Conservation (phyloP, 2,888 invertebrate species). For the Drosophila multiciliata region DNA sequence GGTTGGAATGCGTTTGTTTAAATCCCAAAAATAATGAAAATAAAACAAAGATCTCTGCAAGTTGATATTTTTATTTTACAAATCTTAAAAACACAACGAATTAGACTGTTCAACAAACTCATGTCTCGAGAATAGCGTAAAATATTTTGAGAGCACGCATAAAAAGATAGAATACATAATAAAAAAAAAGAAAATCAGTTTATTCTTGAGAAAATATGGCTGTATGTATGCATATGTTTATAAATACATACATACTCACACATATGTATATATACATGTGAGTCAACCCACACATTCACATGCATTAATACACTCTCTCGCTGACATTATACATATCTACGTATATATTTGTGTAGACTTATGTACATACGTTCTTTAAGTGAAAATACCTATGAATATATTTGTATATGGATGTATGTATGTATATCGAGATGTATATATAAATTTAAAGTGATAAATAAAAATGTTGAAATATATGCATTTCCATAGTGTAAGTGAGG, state of each 20-base stretch:
- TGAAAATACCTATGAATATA: neutral
- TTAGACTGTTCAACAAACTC: conserved; percentile 49
- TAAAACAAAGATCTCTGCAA: neutral
- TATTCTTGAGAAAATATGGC: conserved; percentile 54
- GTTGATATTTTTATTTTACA: conserved; percentile 9
- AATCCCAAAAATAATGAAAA: neutral
- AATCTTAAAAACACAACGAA: conserved; percentile 34
- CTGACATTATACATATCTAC: conserved; percentile 1
- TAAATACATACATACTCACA: conserved; percentile 38
- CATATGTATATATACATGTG: neutral
- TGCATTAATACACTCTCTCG: conserved; percentile 16
- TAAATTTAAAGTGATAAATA: conserved; percentile 10
- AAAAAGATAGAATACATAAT: conserved; percentile 56
- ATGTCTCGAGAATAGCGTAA: conserved; percentile 47
- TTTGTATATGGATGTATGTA: conserved; percentile 1
- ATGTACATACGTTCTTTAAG: neutral
- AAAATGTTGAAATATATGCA: conserved; percentile 13
- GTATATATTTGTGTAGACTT: conserved; percentile 5
- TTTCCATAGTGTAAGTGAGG: conserved; percentile 9
- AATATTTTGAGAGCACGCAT: conserved; percentile 59
- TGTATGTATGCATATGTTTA: conserved; percentile 42
- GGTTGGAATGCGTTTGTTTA: conserved; percentile 6
- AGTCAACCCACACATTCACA: conserved; percentile 9
- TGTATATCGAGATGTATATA: neutral
- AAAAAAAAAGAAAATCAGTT: conserved; percentile 38